Base-by-base conservation (phyloP, 2,888 invertebrate species). In the Papilio elwesi region DNA sequence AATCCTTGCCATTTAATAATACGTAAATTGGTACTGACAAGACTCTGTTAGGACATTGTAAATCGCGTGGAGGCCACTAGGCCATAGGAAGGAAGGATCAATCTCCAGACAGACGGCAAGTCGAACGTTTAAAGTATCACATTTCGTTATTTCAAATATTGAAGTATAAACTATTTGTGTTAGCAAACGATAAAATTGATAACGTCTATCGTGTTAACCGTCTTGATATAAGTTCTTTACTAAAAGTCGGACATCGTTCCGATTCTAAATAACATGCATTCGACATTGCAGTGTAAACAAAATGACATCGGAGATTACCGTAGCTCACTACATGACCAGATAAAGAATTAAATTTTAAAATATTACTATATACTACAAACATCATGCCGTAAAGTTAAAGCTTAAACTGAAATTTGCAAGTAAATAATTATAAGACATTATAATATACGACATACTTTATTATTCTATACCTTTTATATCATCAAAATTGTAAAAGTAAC, bases 341-440 rank as follows among this genome's bases (percentile, higher is more conserved):
- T 64, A 64, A 70, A 38, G 6, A 52, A 43, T 43, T 13, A 63
- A 59, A 49, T n/a, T 12, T 63, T n/a, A 47, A 11, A 64, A 55
- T 57, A 53, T 4, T 15, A 68, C 59, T 48, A 53, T 59, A 48
- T 64, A 47, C 53, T 13, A 76, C 77, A 80, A 81, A 80, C 76
- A 83, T 78, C 80, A 48, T 10, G 10, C 7, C 43, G 6, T 43
- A 43, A 43, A 43, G 9, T 43, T 9, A 43, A 7, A 9, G 6
- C 43, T 43, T 43, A 43, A 43, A 43, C 43, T 9, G 2, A 15
- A 11, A 52, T 55, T 1, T 16, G 16, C 10, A 55, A 55, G 16
- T 16, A 55, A 26, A 26, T 26, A 26, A 26, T 26, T 26, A 26
- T 26, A 26, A 26, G 26, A 26, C n/a, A n/a, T n/a, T n/a, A n/a